Conservation (phyloP, 2,797 vertebrate species). For the Lates japonicus region DNA sequence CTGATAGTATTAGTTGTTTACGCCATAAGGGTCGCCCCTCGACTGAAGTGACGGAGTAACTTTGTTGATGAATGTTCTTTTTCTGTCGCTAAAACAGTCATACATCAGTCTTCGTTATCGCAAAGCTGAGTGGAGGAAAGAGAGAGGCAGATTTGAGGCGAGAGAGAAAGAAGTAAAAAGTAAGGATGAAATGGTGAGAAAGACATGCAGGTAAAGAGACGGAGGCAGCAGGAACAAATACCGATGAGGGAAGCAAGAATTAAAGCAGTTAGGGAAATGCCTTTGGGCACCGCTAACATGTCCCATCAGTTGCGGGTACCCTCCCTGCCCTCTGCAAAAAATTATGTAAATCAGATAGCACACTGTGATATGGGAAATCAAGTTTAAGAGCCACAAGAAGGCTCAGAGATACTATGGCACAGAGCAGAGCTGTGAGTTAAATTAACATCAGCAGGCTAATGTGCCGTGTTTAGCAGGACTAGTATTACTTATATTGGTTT, state of each 20-base stretch:
- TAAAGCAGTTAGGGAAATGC: neutral
- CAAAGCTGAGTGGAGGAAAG: conserved; percentile 48
- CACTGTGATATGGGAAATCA: neutral
- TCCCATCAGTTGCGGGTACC: neutral
- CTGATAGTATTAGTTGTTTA: conserved; percentile 78
- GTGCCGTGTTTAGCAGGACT: too few relatives aligned
- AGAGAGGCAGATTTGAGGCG: conserved; percentile 67
- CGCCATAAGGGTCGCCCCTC: conserved; percentile 37
- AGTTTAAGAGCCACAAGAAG: neutral
- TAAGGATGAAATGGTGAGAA: neutral
- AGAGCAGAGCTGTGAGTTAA: neutral
- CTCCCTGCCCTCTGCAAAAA: neutral
- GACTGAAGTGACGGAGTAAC: conserved; percentile 64
- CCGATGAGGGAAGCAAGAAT: neutral
- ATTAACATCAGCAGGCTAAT: neutral
- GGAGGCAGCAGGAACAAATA: neutral
- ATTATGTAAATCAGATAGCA: conserved; percentile 9
- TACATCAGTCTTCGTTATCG: conserved; percentile 62
- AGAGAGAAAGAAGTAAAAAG: neutral
- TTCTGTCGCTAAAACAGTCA: conserved; percentile 63
- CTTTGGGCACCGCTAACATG: neutral
- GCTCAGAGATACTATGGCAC: neutral
- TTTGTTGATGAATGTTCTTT: conserved; percentile 75
- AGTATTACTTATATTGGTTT: neutral
- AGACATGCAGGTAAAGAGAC: neutral